phyloP scores from a whole-genome alignment of 2,888 invertebrate genomes.

The Eristalinus aeneus region DNA sequence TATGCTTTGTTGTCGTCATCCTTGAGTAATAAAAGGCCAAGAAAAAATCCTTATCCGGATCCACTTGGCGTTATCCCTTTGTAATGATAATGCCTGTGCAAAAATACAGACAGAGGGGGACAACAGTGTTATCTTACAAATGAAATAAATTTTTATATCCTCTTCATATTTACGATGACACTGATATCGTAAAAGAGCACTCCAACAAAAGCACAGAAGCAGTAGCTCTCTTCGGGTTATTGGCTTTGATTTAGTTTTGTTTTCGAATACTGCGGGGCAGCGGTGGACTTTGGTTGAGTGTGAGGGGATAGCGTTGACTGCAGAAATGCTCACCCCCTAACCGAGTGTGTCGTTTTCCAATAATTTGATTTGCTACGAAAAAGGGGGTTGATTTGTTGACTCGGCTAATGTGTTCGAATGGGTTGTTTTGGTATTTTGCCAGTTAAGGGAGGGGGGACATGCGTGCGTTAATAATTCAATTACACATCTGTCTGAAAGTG shows the following conservation, averaged over 20 bases:
- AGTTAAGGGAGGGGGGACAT: constrained; percentile 33
- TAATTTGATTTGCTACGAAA: constrained; percentile 63
- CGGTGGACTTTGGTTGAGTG: constrained; percentile 30
- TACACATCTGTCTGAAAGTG: constrained; percentile 26
- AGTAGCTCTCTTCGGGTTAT: constrained; percentile 35
- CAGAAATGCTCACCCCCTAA: constrained; percentile 45
- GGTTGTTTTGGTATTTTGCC: constrained; percentile 48
- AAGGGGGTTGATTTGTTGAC: constrained; percentile 67
- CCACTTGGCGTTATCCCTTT: constrained; percentile 68
- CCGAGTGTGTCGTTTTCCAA: constrained; percentile 65
- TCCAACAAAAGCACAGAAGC: constrained; percentile 54
- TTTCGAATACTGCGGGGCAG: constrained; percentile 1
- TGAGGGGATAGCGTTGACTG: constrained; percentile 23
- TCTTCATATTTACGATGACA: constrained; percentile 70
- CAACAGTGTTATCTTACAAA: constrained; percentile 69
- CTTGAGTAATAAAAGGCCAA: constrained; percentile 54
- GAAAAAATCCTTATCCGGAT: constrained; percentile 55
- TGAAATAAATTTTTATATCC: constrained; percentile 71
- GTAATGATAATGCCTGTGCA: constrained; percentile 67
- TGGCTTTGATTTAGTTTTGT: constrained; percentile 68
- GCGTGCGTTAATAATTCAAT: constrained; percentile 63
- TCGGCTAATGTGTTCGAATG: constrained; percentile 64
- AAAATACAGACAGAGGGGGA: constrained; percentile 46
- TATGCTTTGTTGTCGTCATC: constrained; percentile 42
- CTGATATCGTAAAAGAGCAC: constrained; percentile 64